Evolutionary conservation across 2,113 vertebrate species (phyloP), one percentile per base, ranked within the genome.

Genomic region (Hylia prasina): DNA sequence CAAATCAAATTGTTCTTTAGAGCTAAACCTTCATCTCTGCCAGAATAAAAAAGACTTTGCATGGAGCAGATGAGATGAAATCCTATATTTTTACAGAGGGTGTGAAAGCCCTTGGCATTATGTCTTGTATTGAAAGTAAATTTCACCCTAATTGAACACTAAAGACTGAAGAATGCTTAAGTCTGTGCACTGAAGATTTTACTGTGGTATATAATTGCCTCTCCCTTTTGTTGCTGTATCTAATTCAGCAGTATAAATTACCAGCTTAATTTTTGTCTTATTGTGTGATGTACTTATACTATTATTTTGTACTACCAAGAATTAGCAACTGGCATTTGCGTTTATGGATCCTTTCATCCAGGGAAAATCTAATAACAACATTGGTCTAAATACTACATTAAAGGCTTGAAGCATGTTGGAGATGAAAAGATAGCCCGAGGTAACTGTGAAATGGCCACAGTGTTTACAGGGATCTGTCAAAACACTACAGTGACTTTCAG

Each of bases 231-330:
- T 96, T 94, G 63, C 85, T 84, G 68, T 92, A 92, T 86, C 93
- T 94, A 95, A 95, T 97, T 95, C 92, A 90, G 69, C 40, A 50
- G 89, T 93, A 94, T 91, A 96, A 96, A 95, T 96, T 96, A 94
- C 86, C 91, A 80, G 93, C 94, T 96, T 96, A 95, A 87, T 90
- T 97, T 90, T 93, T 94, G 93, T 84, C 89, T 76, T 87, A 93
- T 93, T 96, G 92, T 96, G 87, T 87, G 89, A 72, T 90, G 80
- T 61, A 78, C 88, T 96, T 93, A 97, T 87, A 71, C 90, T 54
- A 89, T 95, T 95, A 95, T 95, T 96, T 95, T 79, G 90, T 87
- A 60, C 72, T 93, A 86, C 58, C 65, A 75, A 65, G 96, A 96
- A 94, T 97, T 97, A 96, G 64, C 82, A 90, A 87, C 56, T 89